phyloP scores from a whole-genome alignment of 2,113 vertebrate genomes.

The Sorex araneus region DNA sequence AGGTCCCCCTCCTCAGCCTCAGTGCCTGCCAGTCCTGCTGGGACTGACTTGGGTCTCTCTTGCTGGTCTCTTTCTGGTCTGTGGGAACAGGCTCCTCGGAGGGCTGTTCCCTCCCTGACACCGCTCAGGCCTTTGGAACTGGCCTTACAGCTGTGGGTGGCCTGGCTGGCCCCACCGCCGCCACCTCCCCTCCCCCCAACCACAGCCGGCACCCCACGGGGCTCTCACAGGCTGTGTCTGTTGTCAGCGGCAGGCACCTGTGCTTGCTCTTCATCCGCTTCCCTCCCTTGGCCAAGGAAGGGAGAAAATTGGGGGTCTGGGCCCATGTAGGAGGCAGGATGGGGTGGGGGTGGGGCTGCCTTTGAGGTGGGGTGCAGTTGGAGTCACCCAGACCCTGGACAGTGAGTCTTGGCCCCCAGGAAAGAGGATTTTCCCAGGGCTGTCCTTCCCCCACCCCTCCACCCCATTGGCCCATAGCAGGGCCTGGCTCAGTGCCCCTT shows the following conservation, averaged over 20 bases:
- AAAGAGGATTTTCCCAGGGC: not conserved
- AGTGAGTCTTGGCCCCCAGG: not conserved
- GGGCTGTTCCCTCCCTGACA: not conserved
- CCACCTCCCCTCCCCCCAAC: not conserved
- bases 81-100: not conserved
- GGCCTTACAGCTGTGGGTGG: slow-evolving; percentile 61
- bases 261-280: slow-evolving; percentile 49
- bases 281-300: not conserved
- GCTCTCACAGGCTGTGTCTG: rapidly evolving
- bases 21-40: not conserved
- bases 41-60: not conserved
- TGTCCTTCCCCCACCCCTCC: not conserved
- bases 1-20: not conserved
- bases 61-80: not conserved
- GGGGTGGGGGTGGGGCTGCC: not conserved
- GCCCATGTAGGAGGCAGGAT: not conserved
- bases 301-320: not conserved
- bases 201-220: not conserved
- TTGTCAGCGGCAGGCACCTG: slow-evolving; percentile 57
- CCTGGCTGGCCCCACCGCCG: not conserved
- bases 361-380: not conserved
- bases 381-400: not conserved
- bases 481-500: not conserved
- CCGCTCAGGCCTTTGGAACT: slow-evolving; percentile 14
- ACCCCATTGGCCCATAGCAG: not conserved